Base-by-base conservation (phyloP, 2,113 vertebrate species). In the Illadopsis cleaveri region DNA sequence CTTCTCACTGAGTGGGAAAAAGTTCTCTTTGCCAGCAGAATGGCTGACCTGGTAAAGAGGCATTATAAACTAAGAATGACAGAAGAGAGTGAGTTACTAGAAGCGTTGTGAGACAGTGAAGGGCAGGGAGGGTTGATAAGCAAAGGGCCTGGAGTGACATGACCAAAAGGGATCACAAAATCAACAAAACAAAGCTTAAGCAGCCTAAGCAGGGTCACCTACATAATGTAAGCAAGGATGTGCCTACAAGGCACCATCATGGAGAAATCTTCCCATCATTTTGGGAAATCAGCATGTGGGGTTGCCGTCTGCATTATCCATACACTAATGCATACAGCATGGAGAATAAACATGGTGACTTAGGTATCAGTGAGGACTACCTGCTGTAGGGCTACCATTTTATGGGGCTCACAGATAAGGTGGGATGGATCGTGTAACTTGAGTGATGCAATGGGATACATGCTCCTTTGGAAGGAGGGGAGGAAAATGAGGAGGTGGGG, bases 391-490 rank as follows among this genome's bases (percentile, higher is more conserved):
- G 5, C 22, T 50, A 31, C 22, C 7, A 33, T 37, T 65, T 56
- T 13, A 27, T 44, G 27, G 58, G 18, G 51, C 22, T 73, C 68
- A 37, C 27, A 44, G 31, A 42, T 42, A 20, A 71, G 10, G 10
- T 27, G 21, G 16, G 15, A 81, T 16, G 27, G 42, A 57, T 38
- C 0, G 0, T 38, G 15, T 28, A 28, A 50, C 18, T 57, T 33
- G 44, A 38, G 18, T 28, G 50, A 50, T 65, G 22, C 22, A 73
- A 15, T 24, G 37, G 18, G 5, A 58, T 28, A 51, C 25, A 58
- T 18, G 5, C 18, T 20, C 15, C 20, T 65, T 37, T 14, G 31
- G 27, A 33, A 57, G 8, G 18, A 81, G 28, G 23, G 15, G 12
- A 65, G 12, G 19, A 58, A 51, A 37, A 42, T 15, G 42, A 31